A percentile compares a stretch with the other conserved stretches of the same genome.
These are phyloP conservation scores for Adelphocoris suturalis DNA, from an alignment of 2,888 invertebrate genomes.

Conservation along the genomic window DNA sequence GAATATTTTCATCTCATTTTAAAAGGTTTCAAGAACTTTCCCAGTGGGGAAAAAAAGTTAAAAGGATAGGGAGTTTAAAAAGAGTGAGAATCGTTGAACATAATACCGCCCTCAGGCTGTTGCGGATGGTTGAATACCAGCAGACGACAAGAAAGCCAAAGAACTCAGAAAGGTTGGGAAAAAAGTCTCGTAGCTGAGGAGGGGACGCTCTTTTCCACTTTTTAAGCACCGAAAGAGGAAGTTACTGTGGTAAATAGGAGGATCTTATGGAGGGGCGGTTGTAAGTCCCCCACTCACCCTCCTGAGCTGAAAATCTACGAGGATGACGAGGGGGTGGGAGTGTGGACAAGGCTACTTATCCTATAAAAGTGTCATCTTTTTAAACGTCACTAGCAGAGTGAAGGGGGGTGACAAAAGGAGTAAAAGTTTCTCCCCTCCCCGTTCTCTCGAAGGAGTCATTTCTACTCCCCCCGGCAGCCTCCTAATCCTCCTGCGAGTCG, in stretches of 20 bases:
- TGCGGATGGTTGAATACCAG: slow-evolving; percentile 3
- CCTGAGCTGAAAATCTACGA: neutral
- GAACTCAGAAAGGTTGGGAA: neutral
- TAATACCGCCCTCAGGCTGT: neutral
- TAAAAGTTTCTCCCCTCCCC: neutral
- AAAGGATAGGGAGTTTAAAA: too few species aligned
- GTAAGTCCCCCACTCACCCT: neutral
- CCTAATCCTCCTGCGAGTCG: neutral
- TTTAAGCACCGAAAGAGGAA: neutral
- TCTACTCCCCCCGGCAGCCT: neutral
- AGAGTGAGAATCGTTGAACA: neutral
- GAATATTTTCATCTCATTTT: too few species aligned
- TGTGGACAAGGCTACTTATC: slow-evolving; percentile 13
- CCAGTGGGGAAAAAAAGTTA: too few species aligned
- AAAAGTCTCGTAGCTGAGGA: neutral
- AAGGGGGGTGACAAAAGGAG: slow-evolving; percentile 4
- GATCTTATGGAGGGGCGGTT: neutral
- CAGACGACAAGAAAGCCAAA: neutral
- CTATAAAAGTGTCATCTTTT: slow-evolving; percentile 58
- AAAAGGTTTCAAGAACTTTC: too few species aligned
- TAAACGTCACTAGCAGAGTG: slow-evolving; percentile 50
- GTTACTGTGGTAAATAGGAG: slow-evolving; percentile 6
- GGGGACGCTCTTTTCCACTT: neutral
- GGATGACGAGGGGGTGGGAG: neutral
- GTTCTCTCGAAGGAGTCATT: neutral